Evolutionary conservation across 2,797 vertebrate genomes (phyloP).

Genomic region (Natrix natrix): DNA sequence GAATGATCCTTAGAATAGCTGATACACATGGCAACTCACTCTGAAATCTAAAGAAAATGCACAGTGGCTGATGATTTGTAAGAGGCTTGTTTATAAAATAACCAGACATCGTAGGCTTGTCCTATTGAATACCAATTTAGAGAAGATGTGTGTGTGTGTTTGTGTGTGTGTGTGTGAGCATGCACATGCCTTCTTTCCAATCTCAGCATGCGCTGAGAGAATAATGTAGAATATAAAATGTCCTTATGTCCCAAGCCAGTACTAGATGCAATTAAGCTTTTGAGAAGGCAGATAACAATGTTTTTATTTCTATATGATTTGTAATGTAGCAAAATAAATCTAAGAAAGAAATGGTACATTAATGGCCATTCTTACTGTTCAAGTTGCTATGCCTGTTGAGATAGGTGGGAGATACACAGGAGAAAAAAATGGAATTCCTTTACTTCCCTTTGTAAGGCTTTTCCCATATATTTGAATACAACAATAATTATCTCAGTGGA

Average conservation of each 20-base stretch:
- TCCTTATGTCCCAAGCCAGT: not conserved
- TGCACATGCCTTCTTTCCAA: not conserved
- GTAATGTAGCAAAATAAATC: not conserved
- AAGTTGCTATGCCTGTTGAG: not conserved
- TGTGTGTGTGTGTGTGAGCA: not conserved
- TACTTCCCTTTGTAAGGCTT: not conserved
- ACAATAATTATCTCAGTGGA: not conserved
- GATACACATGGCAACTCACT: not conserved
- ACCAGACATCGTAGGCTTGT: not conserved
- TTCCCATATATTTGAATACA: not conserved
- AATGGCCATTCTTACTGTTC: not conserved
- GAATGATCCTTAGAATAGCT: constrained; percentile 8
- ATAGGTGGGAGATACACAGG: not conserved
- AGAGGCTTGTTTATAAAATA: constrained; percentile 20
- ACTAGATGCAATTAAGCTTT: not conserved
- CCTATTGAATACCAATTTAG: not conserved
- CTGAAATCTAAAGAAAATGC: not conserved
- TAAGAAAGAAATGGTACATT: not conserved
- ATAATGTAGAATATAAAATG: not conserved
- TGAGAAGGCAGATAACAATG: not conserved
- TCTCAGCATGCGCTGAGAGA: not conserved
- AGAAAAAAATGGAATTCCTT: not conserved
- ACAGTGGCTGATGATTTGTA: not conserved
- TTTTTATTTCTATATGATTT: not conserved
- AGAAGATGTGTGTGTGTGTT: not conserved